phyloP scores from a whole-genome alignment of 1,140 invertebrate genomes.

The Neuroterus valhalla region DNA sequence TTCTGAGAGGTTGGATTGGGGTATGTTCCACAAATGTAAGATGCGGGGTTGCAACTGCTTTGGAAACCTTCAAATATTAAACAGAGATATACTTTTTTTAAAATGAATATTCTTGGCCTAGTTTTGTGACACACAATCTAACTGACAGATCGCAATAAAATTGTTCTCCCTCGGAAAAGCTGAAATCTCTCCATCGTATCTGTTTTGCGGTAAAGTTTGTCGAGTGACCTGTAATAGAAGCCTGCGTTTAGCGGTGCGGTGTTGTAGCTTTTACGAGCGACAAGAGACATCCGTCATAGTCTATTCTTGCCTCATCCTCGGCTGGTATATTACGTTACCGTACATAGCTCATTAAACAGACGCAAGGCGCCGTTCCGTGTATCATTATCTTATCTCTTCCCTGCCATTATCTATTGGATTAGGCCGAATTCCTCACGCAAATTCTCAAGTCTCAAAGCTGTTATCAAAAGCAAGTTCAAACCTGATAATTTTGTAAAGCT shows the following conservation, averaged over 20 bases:
- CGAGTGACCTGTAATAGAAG: conserved; percentile 16
- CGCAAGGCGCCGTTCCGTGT: conserved; percentile 15
- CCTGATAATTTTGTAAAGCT: not conserved
- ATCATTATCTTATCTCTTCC: conserved; percentile 19
- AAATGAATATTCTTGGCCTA: not conserved
- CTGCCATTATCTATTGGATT: not conserved
- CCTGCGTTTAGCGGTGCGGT: not conserved
- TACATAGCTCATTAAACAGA: conserved; percentile 12
- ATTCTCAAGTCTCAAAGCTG: not conserved
- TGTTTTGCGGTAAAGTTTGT: conserved; percentile 11
- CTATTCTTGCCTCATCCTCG: conserved; percentile 19
- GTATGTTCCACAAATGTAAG: too few species aligned
- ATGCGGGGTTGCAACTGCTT: too few species aligned
- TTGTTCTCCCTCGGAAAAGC: not conserved
- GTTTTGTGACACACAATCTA: not conserved
- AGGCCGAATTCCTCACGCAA: not conserved
- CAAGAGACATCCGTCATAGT: conserved; percentile 25
- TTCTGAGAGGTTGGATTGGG: too few species aligned
- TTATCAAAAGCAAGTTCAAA: not conserved
- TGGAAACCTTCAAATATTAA: too few species aligned
- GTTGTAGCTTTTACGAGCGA: conserved; percentile 1
- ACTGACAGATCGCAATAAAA: not conserved
- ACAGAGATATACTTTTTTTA: too few species aligned
- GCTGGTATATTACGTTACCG: not conserved
- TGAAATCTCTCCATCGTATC: conserved; percentile 17